These are phyloP conservation scores for Ceratina calcarata DNA, from an alignment of 1,140 invertebrate species.

Conservation along the genomic window DNA sequence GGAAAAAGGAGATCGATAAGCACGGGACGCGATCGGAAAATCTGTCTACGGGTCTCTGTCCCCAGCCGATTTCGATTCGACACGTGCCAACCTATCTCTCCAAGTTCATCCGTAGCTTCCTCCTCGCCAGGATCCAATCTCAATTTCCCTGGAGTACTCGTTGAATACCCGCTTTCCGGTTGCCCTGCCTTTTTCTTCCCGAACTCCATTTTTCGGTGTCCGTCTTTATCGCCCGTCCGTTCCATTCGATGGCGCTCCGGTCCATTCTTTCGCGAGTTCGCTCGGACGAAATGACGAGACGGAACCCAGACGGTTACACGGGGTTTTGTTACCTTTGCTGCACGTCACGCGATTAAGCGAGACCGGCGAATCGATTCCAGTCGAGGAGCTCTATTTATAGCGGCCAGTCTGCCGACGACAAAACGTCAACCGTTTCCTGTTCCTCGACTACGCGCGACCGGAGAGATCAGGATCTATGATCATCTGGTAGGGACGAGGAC, in stretches of 20 bases:
- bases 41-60: neutral
- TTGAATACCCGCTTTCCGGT: neutral
- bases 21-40: constrained; percentile 15
- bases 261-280: neutral
- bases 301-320: too few relatives aligned
- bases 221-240: constrained; percentile 36
- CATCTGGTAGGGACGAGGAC: constrained; percentile 5
- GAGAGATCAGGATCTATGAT: constrained; percentile 8
- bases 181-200: constrained; percentile 7
- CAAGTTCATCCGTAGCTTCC: constrained; percentile 21
- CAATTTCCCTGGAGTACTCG: constrained; percentile 63
- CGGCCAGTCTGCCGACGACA: neutral
- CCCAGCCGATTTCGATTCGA: constrained; percentile 41
- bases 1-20: constrained; percentile 46
- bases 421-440: neutral
- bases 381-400: too few relatives aligned
- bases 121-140: constrained; percentile 60
- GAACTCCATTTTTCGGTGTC: constrained; percentile 25
- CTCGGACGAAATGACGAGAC: neutral
- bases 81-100: constrained; percentile 41
- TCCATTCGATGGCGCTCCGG: neutral
- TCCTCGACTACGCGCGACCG: neutral
- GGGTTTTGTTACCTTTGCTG: neutral
- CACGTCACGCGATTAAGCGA: neutral
- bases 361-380: constrained; percentile 13